These are phyloP conservation scores for Patella caerulea DNA, from an alignment of 2,888 invertebrate genomes.

Conservation along the genomic window DNA sequence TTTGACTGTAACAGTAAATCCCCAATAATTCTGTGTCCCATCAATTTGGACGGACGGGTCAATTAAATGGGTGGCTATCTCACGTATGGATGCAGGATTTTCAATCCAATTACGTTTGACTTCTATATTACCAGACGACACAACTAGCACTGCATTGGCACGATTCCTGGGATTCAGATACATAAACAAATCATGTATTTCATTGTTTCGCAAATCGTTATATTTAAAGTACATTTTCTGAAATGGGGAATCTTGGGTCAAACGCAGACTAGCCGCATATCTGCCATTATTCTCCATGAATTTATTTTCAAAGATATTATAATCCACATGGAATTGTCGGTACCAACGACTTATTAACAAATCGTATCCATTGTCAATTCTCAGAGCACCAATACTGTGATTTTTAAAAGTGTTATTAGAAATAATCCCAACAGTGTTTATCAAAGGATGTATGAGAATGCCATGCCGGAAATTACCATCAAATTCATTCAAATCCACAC, in stretches of 20 bases:
- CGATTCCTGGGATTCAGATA: constrained; percentile 89
- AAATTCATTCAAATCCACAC: constrained; percentile 66
- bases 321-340: constrained; percentile 62
- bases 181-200: constrained; percentile 86
- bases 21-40: constrained; percentile 95
- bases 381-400: constrained; percentile 86
- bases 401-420: constrained; percentile 89
- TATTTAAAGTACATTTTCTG: constrained; percentile 88
- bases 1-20: constrained; percentile 69
- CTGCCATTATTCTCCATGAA: constrained; percentile 90
- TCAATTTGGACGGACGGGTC: constrained; percentile 95
- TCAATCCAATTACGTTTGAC: constrained; percentile 89
- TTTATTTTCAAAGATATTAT: constrained; percentile 77
- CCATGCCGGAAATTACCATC: constrained; percentile 65
- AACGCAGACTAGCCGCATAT: constrained; percentile 88
- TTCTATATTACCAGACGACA: constrained; percentile 91
- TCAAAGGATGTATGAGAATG: constrained; percentile 64
- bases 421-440: constrained; percentile 69
- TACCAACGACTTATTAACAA: constrained; percentile 66
- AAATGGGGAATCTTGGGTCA: constrained; percentile 87
- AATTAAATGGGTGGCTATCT: constrained; percentile 94
- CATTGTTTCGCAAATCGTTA: constrained; percentile 89
- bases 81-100: constrained; percentile 91
- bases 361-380: constrained; percentile 82
- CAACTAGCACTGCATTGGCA: constrained; percentile 92